Base-by-base conservation (phyloP, 2,888 invertebrate genomes). In the Agrotis exclamationis region DNA sequence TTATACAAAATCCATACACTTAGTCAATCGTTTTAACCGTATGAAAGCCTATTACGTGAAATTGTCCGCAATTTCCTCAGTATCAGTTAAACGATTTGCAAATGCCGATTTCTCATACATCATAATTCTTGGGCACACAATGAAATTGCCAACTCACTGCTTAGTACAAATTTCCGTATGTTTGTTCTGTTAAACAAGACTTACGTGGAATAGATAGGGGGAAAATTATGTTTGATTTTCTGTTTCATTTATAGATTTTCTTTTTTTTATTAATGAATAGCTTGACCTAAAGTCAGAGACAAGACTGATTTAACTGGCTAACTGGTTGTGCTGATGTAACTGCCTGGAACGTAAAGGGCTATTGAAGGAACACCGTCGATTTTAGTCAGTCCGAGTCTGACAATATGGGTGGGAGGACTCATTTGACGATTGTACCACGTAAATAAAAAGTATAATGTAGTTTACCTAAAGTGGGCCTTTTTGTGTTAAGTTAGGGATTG, bases 121-220 rank as follows among this genome's bases (percentile, higher is more conserved):
- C 95, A 96, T 96, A 96, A 96, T 96, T 95, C 95, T 93, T 95
- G 82, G 82, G 92, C 91, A 95, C 91, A 96, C 96, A 96, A 96
- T 94, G 91, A 94, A 96, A 95, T 95, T 94, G 95, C 95, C 50
- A 90, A 93, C 87, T 93, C 92, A 90, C 88, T 93, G 91, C 92
- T 94, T 94, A 91, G 92, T 92, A 87, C 84, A 84, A 82, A 92
- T 92, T 91, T 90, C 91, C 90, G 83, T 86, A 76, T 91, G 88
- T 93, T 94, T 93, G 92, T 88, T 88, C 89, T 80, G 82, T 76
- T 86, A 85, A 88, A 89, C 85, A 87, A 86, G 83, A 74, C 79
- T 39, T 74, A 60, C 76, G 63, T 74, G 68, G 79, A 82, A 80
- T 51, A 63, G 58, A 67, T 71, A 73, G 58, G 51, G 69, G 62